Evolutionary conservation across 1,140 invertebrate species (phyloP).

Genomic region (Steinernema khuongi): DNA sequence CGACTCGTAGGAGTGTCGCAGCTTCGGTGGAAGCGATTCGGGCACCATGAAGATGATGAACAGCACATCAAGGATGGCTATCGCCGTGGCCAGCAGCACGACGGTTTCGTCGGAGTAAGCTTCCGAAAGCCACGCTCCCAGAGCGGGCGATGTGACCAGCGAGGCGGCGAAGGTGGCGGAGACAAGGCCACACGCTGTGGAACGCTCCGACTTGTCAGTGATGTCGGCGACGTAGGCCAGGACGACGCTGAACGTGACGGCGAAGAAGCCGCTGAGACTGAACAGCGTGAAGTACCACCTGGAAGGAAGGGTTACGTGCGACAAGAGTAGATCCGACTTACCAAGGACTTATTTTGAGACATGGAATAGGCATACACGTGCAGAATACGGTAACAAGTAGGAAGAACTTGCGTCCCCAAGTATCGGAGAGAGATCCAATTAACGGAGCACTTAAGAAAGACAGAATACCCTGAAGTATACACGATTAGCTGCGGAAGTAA

Average conservation of each 20-base stretch:
- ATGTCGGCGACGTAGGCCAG: constrained; percentile 99
- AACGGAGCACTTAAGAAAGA: constrained; percentile 93
- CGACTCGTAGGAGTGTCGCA: constrained; percentile 39
- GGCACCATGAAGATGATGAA: constrained; percentile 96
- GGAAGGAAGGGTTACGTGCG: constrained; percentile 29
- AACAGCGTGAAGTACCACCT: constrained; percentile 99
- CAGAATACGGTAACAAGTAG: constrained; percentile 96
- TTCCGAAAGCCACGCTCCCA: constrained; percentile 85
- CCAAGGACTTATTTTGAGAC: constrained; percentile 98
- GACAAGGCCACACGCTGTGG: constrained; percentile 88
- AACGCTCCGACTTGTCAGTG: constrained; percentile 85
- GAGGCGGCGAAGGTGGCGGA: constrained; percentile 98
- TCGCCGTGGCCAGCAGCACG: constrained; percentile 85
- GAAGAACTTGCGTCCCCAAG: constrained; percentile 96
- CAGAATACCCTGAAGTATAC: constrained; percentile 73
- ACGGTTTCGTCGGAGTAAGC: constrained; percentile 85
- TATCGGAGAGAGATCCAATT: constrained; percentile 91
- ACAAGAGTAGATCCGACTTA: constrained; percentile 58
- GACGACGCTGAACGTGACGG: constrained; percentile 91
- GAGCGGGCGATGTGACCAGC: constrained; percentile 87
- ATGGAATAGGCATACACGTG: constrained; percentile 94
- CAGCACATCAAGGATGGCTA: constrained; percentile 90
- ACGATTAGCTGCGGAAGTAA: background rate
- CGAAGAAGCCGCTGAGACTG: constrained; percentile 94
- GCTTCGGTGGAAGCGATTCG: constrained; percentile 88